phyloP scores from a whole-genome alignment of 2,888 invertebrate genomes.

The Cheiracanthium punctorium region DNA sequence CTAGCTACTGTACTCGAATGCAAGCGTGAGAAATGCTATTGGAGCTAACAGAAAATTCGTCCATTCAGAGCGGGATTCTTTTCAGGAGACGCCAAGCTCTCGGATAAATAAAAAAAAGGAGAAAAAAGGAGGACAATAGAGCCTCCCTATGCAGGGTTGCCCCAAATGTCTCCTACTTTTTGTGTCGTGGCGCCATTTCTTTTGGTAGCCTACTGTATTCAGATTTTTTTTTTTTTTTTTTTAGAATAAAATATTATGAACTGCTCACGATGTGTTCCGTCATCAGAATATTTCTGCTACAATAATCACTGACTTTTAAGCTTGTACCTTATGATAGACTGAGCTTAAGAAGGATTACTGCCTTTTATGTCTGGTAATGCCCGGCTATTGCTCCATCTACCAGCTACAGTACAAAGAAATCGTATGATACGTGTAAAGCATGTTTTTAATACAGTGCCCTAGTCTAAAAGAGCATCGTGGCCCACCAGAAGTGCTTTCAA shows the following conservation, averaged over 20 bases:
- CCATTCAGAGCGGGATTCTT: conserved; percentile 29
- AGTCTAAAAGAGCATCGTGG: no score
- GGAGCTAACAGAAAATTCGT: conserved; percentile 35
- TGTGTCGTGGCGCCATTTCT: conserved; percentile 16
- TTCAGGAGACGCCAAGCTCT: conserved; percentile 30
- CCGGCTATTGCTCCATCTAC: background rate
- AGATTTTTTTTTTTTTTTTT: background rate
- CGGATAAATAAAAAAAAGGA: background rate
- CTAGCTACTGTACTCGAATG: conserved; percentile 27
- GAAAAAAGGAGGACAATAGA: conserved; percentile 14
- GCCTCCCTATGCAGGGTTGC: conserved; percentile 42
- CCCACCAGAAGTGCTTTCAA: no score
- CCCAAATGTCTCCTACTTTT: conserved; percentile 21
- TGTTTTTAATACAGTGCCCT: background rate
- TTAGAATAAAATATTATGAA: background rate
- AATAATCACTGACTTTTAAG: conserved; percentile 6
- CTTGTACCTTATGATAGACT: background rate
- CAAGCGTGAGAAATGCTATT: conserved; percentile 55
- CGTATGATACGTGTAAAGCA: background rate
- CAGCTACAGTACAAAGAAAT: background rate
- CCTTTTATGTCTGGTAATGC: background rate
- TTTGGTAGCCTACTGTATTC: background rate
- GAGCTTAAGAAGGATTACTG: background rate
- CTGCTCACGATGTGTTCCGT: background rate
- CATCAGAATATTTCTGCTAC: background rate